Conservation (phyloP, 2,888 invertebrate species). For the Cenopis cana region DNA sequence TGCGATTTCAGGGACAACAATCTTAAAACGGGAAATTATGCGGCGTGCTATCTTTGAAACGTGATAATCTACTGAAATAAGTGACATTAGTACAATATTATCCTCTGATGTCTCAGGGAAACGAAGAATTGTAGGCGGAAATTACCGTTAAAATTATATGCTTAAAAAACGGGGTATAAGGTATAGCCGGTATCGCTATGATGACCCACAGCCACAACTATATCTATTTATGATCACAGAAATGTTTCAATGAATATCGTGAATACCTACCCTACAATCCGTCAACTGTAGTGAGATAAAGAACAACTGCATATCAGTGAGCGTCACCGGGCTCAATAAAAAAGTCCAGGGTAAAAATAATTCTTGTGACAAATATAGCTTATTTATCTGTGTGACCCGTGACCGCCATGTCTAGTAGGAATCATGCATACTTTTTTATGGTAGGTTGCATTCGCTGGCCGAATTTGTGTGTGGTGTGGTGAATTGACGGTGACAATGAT, state of each 20-base stretch:
- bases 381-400: conserved; percentile 52
- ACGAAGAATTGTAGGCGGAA: too few species aligned
- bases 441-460: background rate
- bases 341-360: conserved; percentile 64
- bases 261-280: conserved; percentile 38
- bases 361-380: conserved; percentile 61
- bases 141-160: too few species aligned
- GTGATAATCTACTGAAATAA: too few species aligned
- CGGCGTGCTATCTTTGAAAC: too few species aligned
- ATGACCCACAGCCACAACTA: conserved; percentile 26
- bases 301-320: conserved; percentile 51
- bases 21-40: too few species aligned
- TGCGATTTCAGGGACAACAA: too few species aligned
- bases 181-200: conserved; percentile 30
- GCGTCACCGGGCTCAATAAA: conserved; percentile 50
- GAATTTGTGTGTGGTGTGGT: background rate
- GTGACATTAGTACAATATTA: too few species aligned
- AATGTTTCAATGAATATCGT: conserved; percentile 25
- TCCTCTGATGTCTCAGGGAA: too few species aligned
- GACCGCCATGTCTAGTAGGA: conserved; percentile 49
- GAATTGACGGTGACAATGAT: background rate
- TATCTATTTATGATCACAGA: conserved; percentile 34
- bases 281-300: conserved; percentile 45
- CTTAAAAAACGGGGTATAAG: too few species aligned
- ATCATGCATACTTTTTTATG: conserved; percentile 27